Base-by-base conservation (phyloP, 2,113 vertebrate species). In the Egretta garzetta region DNA sequence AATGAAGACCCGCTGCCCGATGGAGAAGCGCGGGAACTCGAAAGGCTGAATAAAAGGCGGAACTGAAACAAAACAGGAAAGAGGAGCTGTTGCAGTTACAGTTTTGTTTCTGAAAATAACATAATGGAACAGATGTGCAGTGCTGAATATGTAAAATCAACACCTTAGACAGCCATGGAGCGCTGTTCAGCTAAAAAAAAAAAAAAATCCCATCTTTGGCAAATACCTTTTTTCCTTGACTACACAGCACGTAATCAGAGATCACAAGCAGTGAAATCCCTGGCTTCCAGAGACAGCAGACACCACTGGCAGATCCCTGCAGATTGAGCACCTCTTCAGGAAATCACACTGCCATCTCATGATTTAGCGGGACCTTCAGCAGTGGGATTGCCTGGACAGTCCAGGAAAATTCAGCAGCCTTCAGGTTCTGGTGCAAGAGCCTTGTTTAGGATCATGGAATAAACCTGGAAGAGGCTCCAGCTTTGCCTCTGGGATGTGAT, bases 1-100 rank as follows among this genome's bases (percentile, higher is more conserved):
- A 96, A 99, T 99, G 97, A 99, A 99, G 93, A 99, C 99, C 14
- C 99, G 98, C 93, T 99, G 99, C 35, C 99, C 99, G 1, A 99
- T 99, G 96, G 99, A 99, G 97, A 99, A 99, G 39, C 99, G 98
- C 1, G 99, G 99, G 94, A 99, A 99, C 97, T 99, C 99, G 43
- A 99, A 99, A 49, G 99, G 99, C 89, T 99, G 99, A 92, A 99
- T 99, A 93, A 99, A 99, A 77, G 99, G 99, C 0, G 99, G 99
- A 15, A 99, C 99, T 99, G 98, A 24, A 97, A 96, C 17, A 62
- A 60, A 95, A 76, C 60, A 74, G 83, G 56, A 75, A 47, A 76
- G 35, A 79, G n/a, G 24, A 67, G n/a, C 3, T 32, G 18, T 20
- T 93, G 50, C 20, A 60, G 68, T 7, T 12, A 10, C 0, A 0